Evolutionary conservation across 1,140 invertebrate genomes (phyloP), one percentile per base, ranked within the genome.

Genomic region (Bombus superbus): DNA sequence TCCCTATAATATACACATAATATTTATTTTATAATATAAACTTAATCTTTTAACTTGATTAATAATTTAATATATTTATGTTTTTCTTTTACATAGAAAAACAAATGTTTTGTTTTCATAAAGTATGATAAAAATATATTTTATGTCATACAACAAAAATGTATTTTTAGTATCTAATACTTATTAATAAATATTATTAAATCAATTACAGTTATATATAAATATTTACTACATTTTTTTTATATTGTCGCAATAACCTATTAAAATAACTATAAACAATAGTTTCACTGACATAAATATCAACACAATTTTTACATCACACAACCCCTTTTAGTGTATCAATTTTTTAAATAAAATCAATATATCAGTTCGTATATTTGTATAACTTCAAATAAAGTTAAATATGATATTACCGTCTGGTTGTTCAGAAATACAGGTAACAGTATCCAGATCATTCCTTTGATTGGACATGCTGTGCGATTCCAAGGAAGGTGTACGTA

Each of bases 381-480:
- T 22, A 57, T 47, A 28, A 44, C 57, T 44, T 3, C 69, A 64
- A 57, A 80, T 13, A 64, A 59, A 47, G 57, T 40, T 64, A 53
- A 87, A 89, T 53, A 53, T 53, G 47, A 57, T 77, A 87, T 92
- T 91, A 92, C 90, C 91, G 74, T 93, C 86, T 81, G 79, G 76
- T 66, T 92, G 84, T 78, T 75, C 88, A 66, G 88, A 74, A 88
- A 91, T 83, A 88, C 86, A 79, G 77, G 79, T 80, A 77, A 86
- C 81, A 83, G 76, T 75, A 87, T 92, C 92, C 86, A 88, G 90
- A 87, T 86, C 79, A 78, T 84, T 81, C 79, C 38, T 90, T 76
- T 90, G 88, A 62, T 77, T 83, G 69, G 92, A 91, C 92, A 93
- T 93, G 87, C 77, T 90, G 86, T 71, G 89, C 59, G 76, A 74